Evolutionary conservation across 2,797 vertebrate species (phyloP).

Genomic region (Helarctos malayanus): DNA sequence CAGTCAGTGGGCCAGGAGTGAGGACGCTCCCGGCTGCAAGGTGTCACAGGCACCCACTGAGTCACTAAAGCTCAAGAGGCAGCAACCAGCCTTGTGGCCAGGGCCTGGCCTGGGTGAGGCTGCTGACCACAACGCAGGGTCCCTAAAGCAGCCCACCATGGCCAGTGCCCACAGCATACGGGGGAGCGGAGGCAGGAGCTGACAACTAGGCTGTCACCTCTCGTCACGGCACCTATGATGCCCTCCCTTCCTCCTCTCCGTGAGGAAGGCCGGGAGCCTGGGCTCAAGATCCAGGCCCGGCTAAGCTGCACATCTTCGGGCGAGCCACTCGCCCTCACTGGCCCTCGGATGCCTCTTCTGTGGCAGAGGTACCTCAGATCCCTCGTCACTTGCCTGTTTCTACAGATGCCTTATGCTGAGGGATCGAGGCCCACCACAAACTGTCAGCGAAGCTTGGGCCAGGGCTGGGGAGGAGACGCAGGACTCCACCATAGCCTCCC

Average conservation of each 20-base stretch:
- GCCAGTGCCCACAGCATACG: not conserved
- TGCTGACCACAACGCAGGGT: not conserved
- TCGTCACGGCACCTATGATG: not conserved
- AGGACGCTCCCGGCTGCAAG: not conserved
- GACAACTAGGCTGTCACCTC: not conserved
- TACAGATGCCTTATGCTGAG: not conserved
- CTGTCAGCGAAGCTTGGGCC: not conserved
- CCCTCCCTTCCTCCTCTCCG: not conserved
- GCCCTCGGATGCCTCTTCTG: not conserved
- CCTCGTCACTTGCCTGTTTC: not conserved
- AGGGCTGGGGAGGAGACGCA: not conserved
- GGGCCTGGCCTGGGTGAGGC: not conserved
- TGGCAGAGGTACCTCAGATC: not conserved
- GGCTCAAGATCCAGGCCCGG: not conserved
- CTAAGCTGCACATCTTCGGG: not conserved
- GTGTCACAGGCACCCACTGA: not conserved
- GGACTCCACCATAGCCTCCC: not conserved
- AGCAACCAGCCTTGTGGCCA: not conserved
- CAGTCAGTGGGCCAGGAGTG: not conserved
- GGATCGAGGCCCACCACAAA: not conserved
- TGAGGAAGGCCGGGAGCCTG: not conserved
- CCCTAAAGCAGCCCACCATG: not conserved
- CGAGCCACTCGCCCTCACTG: not conserved
- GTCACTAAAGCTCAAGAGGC: not conserved
- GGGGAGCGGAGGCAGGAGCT: not conserved